Evolutionary conservation across 2,888 invertebrate genomes (phyloP), one percentile per base, ranked within the genome.

Genomic region (Creontiades dilutus): DNA sequence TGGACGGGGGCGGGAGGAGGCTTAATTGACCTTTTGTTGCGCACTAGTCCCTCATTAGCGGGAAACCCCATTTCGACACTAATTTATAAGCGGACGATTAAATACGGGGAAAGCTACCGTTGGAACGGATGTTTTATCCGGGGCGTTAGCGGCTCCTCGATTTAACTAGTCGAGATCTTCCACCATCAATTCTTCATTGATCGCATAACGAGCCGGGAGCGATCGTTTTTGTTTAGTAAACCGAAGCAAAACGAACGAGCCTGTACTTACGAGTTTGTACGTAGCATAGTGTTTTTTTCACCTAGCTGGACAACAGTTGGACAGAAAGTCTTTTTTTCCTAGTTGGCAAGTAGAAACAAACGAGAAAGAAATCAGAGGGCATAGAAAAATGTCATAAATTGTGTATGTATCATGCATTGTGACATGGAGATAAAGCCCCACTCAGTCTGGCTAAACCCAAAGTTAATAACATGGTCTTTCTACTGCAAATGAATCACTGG

Each of bases 11-110:
- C 3, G 61, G 61, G 19, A 19, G 23, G 68, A 23, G 68, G 68
- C 68, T 68, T 68, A 68, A 68, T 68, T 68, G 68, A 68, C 68
- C 68, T 68, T 68, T 68, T 68, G 68, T 68, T 68, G 68, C 68
- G 23, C 68, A 68, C 68, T 68, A 68, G 68, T 68, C 68, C 68
- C 68, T 68, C 68, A 68, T 68, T 68, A 68, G 68, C 68, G 68
- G 37, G 68, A 9, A 23, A 68, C 68, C 68, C 68, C 68, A 68
- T 68, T 68, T 68, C 68, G 68, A 68, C 68, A 68, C 19, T 68
- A 68, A 68, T 68, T 68, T 68, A 68, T 68, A 68, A 68, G 68
- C 68, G 68, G 13, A 23, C 68, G 68, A 68, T 68, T 68, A 68
- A 68, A 68, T 68, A 68, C 68, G 68, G 68, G 68, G 61, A 68